Conservation (phyloP, 2,888 invertebrate species). For the Oasisia sp. region DNA sequence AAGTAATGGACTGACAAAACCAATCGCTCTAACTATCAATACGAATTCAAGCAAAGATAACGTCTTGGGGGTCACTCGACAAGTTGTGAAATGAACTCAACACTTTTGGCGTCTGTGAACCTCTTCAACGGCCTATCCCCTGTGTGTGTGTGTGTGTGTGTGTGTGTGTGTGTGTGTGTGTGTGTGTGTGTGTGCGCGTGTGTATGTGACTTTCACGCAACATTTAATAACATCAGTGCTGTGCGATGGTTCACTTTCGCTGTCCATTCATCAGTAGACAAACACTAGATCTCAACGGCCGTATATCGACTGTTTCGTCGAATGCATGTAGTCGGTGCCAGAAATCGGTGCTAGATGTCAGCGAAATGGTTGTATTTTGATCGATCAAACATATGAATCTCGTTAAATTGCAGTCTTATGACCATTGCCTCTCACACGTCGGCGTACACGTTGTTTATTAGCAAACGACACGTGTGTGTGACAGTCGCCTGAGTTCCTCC, state of each 20-base stretch:
- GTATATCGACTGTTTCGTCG: constrained; percentile 1
- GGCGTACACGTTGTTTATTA: neutral
- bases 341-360: constrained; percentile 13
- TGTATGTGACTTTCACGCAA: neutral
- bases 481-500: neutral
- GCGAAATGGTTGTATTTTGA: neutral
- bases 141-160: too few relatives aligned
- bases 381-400: constrained; percentile 4
- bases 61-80: too few relatives aligned
- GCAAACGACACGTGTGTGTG: neutral
- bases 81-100: too few relatives aligned
- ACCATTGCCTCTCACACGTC: neutral
- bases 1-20: too few relatives aligned
- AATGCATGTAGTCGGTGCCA: neutral
- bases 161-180: neutral
- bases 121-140: too few relatives aligned
- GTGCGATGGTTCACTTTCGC: neutral
- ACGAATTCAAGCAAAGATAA: too few relatives aligned
- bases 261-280: neutral
- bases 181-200: neutral
- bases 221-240: neutral
- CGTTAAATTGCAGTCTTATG: neutral
- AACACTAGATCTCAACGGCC: neutral
- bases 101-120: too few relatives aligned
- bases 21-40: too few relatives aligned